These are phyloP conservation scores for Ormia ochracea DNA, from an alignment of 2,888 invertebrate species.

Conservation along the genomic window DNA sequence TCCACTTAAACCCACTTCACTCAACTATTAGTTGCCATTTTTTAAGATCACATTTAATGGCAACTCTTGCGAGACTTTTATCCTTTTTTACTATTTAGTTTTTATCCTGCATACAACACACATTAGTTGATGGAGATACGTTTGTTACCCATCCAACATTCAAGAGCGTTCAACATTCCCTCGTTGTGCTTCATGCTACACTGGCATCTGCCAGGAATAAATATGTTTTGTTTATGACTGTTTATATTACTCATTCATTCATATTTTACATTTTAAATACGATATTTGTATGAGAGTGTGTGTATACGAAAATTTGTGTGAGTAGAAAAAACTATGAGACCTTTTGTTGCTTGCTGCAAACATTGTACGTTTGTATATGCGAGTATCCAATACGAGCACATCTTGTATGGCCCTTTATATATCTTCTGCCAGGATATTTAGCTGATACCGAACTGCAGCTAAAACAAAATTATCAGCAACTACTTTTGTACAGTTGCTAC, in stretches of 20 bases:
- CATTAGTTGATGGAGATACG: slow-evolving; percentile 52
- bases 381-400: background rate
- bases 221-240: slow-evolving; percentile 61
- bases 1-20: too few species aligned
- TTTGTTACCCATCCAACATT: slow-evolving; percentile 33
- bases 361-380: slow-evolving; percentile 4
- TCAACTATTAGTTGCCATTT: too few species aligned
- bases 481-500: slow-evolving; percentile 9
- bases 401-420: slow-evolving; percentile 32
- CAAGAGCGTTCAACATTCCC: slow-evolving; percentile 14
- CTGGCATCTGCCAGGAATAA: slow-evolving; percentile 47
- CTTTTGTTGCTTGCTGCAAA: slow-evolving; percentile 51
- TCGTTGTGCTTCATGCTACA: slow-evolving; percentile 26
- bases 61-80: slow-evolving; percentile 30
- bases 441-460: background rate
- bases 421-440: slow-evolving; percentile 35
- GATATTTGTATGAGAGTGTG: background rate
- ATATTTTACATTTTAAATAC: slow-evolving; percentile 49
- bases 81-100: slow-evolving; percentile 12
- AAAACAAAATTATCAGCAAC: background rate
- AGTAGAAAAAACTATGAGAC: slow-evolving; percentile 14
- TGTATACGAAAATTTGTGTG: background rate
- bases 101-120: slow-evolving; percentile 31
- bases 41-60: background rate
- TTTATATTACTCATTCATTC: slow-evolving; percentile 57